phyloP scores from a whole-genome alignment of 2,797 vertebrate species.

The Myotis findleyi region DNA sequence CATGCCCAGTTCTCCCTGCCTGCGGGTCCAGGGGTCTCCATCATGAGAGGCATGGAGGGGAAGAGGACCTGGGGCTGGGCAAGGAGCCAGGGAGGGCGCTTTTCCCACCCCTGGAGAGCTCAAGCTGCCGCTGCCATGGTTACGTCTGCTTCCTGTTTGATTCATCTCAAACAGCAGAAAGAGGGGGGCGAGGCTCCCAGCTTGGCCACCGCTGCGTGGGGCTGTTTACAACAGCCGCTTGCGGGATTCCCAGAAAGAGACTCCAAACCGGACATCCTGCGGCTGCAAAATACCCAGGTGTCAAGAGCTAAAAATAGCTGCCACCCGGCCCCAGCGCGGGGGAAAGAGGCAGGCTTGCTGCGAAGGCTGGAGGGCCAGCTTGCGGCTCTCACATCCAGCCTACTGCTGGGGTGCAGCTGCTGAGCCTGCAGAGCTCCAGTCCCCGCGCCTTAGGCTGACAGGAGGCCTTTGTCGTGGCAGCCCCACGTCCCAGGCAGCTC shows the following conservation, averaged over 20 bases:
- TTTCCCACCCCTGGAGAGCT: constrained; percentile 63
- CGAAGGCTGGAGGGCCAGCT: not conserved
- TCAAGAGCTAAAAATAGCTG: constrained; percentile 89
- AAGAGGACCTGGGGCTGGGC: not conserved
- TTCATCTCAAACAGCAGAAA: constrained; percentile 84
- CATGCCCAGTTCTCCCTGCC: not conserved
- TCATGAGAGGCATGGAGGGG: not conserved
- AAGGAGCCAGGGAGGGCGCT: constrained; percentile 30
- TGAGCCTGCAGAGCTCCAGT: not conserved
- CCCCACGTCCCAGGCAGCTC: not conserved
- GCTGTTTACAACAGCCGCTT: constrained; percentile 90
- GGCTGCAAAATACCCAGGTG: constrained; percentile 88
- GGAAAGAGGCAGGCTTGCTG: constrained; percentile 43
- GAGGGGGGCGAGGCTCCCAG: constrained; percentile 8
- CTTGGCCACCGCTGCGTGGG: constrained; percentile 81
- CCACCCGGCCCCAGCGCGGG: constrained; percentile 32
- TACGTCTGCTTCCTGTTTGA: constrained; percentile 89
- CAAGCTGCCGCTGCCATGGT: constrained; percentile 70
- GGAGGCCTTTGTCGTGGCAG: not conserved
- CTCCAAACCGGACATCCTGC: constrained; percentile 89
- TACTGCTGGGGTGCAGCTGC: not conserved
- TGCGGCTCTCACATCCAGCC: not conserved
- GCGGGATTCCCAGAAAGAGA: constrained; percentile 92
- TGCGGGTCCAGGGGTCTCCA: not conserved
- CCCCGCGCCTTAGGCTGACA: not conserved